A percentile compares a stretch with the other conserved stretches of the same genome.
Conservation (phyloP, 2,113 vertebrate species). For the Campylomormyrus tamandua region DNA sequence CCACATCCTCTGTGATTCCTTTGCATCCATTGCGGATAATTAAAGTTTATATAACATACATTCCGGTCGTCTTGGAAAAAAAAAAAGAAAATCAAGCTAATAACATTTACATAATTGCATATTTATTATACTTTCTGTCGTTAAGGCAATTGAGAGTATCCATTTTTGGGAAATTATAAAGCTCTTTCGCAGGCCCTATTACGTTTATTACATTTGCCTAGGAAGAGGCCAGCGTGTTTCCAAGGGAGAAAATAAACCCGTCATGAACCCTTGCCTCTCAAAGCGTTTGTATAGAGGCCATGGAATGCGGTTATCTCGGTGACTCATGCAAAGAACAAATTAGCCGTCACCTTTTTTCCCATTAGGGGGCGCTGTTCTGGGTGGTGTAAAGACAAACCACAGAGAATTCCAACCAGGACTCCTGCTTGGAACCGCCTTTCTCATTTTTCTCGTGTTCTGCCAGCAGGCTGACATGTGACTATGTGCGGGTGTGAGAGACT, state of each 20-base stretch:
- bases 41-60: constrained; percentile 23
- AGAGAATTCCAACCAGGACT: neutral
- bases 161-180: constrained; percentile 7
- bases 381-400: neutral
- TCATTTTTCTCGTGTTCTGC: neutral
- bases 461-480: neutral
- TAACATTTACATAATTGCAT: constrained; percentile 24
- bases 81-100: constrained; percentile 17
- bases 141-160: constrained; percentile 15
- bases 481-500: neutral
- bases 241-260: neutral
- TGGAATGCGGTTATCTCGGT: neutral
- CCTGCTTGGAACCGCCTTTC: neutral
- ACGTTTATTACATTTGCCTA: neutral
- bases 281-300: neutral
- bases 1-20: neutral
- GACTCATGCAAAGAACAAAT: neutral
- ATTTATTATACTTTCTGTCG: constrained; percentile 22
- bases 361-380: neutral
- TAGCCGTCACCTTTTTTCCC: no score
- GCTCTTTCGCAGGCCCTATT: neutral
- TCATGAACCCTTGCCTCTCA: neutral
- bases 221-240: neutral
- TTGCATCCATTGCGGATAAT: constrained; percentile 16
- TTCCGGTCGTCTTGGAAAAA: neutral